Base-by-base conservation (phyloP, 2,113 vertebrate species). In the Micronisus gabar region DNA sequence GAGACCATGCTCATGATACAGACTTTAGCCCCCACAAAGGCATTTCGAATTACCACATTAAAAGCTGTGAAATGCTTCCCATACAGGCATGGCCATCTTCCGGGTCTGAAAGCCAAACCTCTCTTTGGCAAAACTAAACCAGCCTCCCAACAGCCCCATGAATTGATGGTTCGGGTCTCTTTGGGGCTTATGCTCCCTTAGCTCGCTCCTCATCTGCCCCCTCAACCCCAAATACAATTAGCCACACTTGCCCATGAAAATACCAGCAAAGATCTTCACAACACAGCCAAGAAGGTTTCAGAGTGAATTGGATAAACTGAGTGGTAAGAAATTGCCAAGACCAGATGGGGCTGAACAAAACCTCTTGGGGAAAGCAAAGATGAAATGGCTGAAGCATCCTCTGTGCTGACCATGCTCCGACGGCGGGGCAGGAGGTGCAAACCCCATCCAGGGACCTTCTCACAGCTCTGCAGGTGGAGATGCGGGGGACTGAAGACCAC, bases 161-260 rank as follows among this genome's bases (percentile, higher is more conserved):
- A 27, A 56, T 2, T 5, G 58, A 76, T 19, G 48, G 7, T 34
- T 58, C 59, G 27, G 11, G 52, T 43, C 27, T 93, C 56, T 48
- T 1, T 34, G 30, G 65, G 74, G 16, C 22, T 92, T 11, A 11
- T 10, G 18, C 21, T 79, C 32, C 41, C 25, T 50, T 26, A 38
- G 45, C n/a, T 62, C 1, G 0, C 32, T 27, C 61, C n/a, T 58
- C 16, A 0, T 38, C 50, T 53, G 40, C 5, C 25, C 67, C n/a
- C 47, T 90, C 63, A 38, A 10, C 41, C 30, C 50, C 26, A 30
- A 21, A 32, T 5, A 38, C 63, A 50, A 47, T 11, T n/a, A 40
- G 25, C 30, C 30, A 53, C 65, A 21, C 7, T 2, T 74, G 40
- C 71, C 65, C 40, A 11, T 4, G 68, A 40, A 48, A 82, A 82